Percentiles rank a stretch among this genome's conserved stretches.
phyloP scores from a whole-genome alignment of 2,888 invertebrate genomes.

The Xiphydria camelus region DNA sequence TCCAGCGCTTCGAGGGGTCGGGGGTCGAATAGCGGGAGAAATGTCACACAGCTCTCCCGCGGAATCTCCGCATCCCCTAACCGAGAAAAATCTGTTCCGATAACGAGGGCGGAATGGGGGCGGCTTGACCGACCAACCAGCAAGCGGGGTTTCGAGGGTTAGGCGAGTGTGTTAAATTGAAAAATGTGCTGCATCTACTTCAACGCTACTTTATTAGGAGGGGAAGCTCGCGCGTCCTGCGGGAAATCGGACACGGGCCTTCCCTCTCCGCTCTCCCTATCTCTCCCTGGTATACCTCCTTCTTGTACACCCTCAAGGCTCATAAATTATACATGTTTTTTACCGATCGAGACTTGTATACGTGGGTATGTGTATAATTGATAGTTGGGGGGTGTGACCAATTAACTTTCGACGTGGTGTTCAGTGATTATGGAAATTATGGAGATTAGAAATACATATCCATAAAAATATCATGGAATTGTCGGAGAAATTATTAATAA shows the following conservation, averaged over 20 bases:
- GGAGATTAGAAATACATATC: too few relatives aligned
- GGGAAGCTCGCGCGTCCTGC: background rate
- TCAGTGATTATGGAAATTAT: too few relatives aligned
- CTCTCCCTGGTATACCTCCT: background rate
- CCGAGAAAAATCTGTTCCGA: background rate
- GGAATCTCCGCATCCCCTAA: background rate
- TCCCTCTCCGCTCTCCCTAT: background rate
- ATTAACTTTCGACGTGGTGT: too few relatives aligned
- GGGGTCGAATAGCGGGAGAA: too few relatives aligned
- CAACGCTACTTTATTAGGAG: background rate
- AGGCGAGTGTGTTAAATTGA: background rate
- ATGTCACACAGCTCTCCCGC: too few relatives aligned
- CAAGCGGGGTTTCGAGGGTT: background rate
- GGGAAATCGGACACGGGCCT: background rate
- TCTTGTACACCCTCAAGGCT: background rate
- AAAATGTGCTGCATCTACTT: constrained; percentile 2
- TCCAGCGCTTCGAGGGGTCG: too few relatives aligned
- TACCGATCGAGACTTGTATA: too few relatives aligned
- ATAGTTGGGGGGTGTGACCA: too few relatives aligned
- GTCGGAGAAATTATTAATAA: too few relatives aligned
- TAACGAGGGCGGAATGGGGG: background rate
- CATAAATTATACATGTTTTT: background rate
- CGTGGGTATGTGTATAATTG: too few relatives aligned
- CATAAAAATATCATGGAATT: too few relatives aligned
- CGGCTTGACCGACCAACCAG: background rate